Evolutionary conservation across 2,888 invertebrate genomes (phyloP).

Genomic region (Macrosiphum euphorbiae): DNA sequence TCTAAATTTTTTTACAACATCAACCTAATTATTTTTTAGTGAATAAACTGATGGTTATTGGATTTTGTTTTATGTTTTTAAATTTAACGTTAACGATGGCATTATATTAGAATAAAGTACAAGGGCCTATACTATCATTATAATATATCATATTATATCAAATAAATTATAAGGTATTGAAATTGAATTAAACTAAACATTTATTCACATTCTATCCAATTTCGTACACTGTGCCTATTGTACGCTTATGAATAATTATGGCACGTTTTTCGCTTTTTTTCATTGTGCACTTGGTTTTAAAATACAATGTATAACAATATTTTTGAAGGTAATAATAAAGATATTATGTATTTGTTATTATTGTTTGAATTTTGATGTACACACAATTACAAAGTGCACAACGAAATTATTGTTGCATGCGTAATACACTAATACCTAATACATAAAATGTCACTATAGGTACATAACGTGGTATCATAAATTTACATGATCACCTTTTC

Average conservation of each 20-base stretch:
- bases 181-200: not conserved
- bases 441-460: not conserved
- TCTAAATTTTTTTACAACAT: not conserved
- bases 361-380: conserved; percentile 28
- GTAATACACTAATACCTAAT: not conserved
- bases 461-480: not conserved
- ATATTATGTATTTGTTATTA: not conserved
- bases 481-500: conserved; percentile 44
- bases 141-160: not conserved
- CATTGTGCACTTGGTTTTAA: not conserved
- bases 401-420: not conserved
- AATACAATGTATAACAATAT: not conserved
- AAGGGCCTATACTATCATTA: not conserved
- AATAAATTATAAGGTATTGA: not conserved
- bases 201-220: not conserved
- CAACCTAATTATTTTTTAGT: not conserved
- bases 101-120: not conserved
- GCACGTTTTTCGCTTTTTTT: not conserved
- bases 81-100: not conserved
- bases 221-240: not conserved
- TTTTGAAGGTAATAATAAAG: not conserved
- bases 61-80: not conserved
- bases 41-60: not conserved
- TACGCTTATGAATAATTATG: not conserved
- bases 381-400: not conserved